Base-by-base conservation (phyloP, 2,888 invertebrate genomes). In the Drosophila antonietae region DNA sequence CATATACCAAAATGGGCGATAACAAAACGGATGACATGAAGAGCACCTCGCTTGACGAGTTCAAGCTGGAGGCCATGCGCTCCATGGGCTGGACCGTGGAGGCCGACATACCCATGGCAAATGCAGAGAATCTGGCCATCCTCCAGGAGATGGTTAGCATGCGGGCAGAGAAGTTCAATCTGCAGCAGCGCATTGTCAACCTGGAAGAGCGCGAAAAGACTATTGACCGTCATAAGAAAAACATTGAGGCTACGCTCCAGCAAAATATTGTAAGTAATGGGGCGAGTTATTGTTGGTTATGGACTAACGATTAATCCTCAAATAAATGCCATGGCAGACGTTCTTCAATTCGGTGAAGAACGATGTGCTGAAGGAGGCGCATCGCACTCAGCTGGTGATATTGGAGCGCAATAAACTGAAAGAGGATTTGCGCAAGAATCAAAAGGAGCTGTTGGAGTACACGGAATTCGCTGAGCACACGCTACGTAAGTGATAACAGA, bases 31-130 rank as follows among this genome's bases (percentile, higher is more conserved):
- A 90, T 59, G 89, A 90, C 49, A 83, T 80, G 80, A 89, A 85
- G 72, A 59, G 46, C 59, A 15, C 15, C 35, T 81, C 88, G 72
- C 78, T 87, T 35, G 75, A 88, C 47, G 91, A 91, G 43, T 76
- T 84, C 51, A 87, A 91, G 51, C 63, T 73, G 59, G 81, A 88
- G 35, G 91, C 92, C 6, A 91, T 91, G 91, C 75, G 73, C 20
- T 82, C 83, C 47, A 87, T 92, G 88, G 90, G 91, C n/a, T 91
- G 91, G 91, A 65, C 79, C 61, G 94, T 94, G 64, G 95, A 95
- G 86, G 96, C 97, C 8, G 96, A 96, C 69, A 95, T 95, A 88
- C 97, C 97, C 4, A 94, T 97, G 73, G 96, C 97, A 1, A 96
- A 96, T 93, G 94, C 95, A 49, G 95, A 95, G 86, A 97, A 97